Evolutionary conservation across 2,797 vertebrate species (phyloP).

Genomic region (Scleropages formosus): DNA sequence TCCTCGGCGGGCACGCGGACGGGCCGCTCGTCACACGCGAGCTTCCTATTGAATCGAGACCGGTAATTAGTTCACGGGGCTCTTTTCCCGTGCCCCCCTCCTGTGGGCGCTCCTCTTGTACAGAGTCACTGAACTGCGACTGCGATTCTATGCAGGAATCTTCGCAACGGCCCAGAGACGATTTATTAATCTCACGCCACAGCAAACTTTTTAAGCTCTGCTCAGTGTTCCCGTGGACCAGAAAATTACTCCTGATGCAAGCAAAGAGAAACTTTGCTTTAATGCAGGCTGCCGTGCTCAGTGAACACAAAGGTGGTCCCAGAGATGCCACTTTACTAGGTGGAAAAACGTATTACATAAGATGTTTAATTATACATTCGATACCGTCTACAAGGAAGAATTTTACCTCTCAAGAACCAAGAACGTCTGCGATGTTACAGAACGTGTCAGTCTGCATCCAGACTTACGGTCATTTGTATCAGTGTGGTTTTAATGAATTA

Average conservation of each 20-base stretch:
- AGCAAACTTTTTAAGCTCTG: neutral
- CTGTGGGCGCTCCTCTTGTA: neutral
- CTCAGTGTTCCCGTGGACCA: neutral
- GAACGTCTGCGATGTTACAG: neutral
- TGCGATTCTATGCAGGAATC: neutral
- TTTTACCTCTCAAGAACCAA: neutral
- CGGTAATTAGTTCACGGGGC: neutral
- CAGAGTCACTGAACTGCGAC: neutral
- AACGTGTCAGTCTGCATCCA: neutral
- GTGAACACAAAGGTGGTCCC: neutral
- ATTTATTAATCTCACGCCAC: neutral
- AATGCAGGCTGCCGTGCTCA: neutral
- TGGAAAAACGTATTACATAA: conserved; percentile 28
- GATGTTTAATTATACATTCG: conserved; percentile 16
- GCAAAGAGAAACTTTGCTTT: neutral
- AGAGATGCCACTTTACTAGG: neutral
- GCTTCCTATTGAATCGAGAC: neutral
- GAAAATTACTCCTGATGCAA: neutral
- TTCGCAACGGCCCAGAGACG: neutral
- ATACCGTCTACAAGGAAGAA: neutral
- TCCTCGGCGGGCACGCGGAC: neutral
- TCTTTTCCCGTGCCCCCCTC: neutral
- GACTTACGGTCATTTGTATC: neutral
- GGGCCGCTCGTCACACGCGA: neutral
- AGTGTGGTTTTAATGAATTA: neutral